A percentile compares a stretch with the other conserved stretches of the same genome.
These are phyloP conservation scores for Potorous gilbertii DNA, from an alignment of 2,797 vertebrate species.

Conservation along the genomic window DNA sequence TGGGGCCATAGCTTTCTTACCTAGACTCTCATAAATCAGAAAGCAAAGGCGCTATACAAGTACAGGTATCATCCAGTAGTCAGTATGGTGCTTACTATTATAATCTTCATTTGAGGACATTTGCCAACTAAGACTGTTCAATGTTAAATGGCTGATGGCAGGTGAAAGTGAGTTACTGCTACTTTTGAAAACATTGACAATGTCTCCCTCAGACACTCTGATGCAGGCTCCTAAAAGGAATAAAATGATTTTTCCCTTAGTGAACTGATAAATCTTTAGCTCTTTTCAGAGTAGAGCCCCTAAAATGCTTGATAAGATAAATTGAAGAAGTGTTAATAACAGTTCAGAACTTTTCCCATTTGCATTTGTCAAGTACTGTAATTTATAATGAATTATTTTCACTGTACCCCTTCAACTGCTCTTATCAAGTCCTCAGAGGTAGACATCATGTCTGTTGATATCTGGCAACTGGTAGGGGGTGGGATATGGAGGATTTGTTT, in stretches of 20 bases:
- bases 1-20: not conserved
- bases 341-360: not conserved
- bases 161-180: not conserved
- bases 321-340: not conserved
- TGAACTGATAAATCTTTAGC: not conserved
- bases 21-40: not conserved
- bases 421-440: not conserved
- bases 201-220: not conserved
- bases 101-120: not conserved
- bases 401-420: not conserved
- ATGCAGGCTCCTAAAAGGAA: not conserved
- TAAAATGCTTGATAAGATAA: not conserved
- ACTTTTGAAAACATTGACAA: not conserved
- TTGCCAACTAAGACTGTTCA: not conserved
- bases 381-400: not conserved
- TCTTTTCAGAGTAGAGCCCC: not conserved
- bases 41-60: not conserved
- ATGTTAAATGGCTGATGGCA: not conserved
- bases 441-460: not conserved
- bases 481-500: not conserved
- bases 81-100: not conserved
- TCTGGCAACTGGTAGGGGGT: not conserved
- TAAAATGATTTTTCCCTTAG: not conserved
- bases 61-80: not conserved
- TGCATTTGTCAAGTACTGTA: not conserved